phyloP scores from a whole-genome alignment of 64 coral and sea anemone species.

The Stichodactyla helianthus region DNA sequence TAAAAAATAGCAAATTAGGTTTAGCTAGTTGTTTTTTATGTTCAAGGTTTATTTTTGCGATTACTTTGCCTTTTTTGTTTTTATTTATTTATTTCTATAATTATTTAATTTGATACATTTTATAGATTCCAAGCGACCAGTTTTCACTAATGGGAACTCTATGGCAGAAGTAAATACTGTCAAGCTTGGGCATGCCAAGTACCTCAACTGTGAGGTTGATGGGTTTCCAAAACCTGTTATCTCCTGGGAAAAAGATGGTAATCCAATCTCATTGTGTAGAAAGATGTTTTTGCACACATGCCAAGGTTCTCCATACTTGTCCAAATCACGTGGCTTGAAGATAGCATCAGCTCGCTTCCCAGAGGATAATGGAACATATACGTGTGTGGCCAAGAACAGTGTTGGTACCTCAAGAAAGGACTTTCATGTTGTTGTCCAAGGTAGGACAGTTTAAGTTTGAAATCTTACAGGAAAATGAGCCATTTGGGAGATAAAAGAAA shows the following conservation, averaged over 20 bases:
- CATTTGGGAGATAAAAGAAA: too few relatives aligned
- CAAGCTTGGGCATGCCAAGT: not conserved
- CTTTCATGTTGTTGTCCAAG: not conserved
- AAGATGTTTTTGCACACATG: not conserved
- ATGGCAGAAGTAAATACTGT: not conserved
- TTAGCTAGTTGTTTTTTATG: too few relatives aligned
- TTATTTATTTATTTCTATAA: too few relatives aligned
- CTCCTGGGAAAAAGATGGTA: slow-evolving; percentile 14
- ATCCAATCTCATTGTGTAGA: not conserved
- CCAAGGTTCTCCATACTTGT: not conserved
- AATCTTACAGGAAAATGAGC: not conserved
- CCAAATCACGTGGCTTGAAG: not conserved
- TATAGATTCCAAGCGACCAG: not conserved
- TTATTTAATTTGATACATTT: not conserved
- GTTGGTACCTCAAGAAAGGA: not conserved
- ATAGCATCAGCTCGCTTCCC: not conserved
- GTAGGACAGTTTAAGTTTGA: not conserved
- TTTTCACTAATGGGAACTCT: not conserved
- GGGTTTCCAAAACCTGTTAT: not conserved
- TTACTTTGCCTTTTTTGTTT: too few relatives aligned
- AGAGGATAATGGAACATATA: slow-evolving; percentile 5
- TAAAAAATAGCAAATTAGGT: too few relatives aligned
- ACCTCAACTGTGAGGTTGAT: not conserved
- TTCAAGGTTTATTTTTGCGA: too few relatives aligned
- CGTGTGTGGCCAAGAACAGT: not conserved